phyloP scores from a whole-genome alignment of 2,113 vertebrate genomes.

The Rhabdomys dilectus region DNA sequence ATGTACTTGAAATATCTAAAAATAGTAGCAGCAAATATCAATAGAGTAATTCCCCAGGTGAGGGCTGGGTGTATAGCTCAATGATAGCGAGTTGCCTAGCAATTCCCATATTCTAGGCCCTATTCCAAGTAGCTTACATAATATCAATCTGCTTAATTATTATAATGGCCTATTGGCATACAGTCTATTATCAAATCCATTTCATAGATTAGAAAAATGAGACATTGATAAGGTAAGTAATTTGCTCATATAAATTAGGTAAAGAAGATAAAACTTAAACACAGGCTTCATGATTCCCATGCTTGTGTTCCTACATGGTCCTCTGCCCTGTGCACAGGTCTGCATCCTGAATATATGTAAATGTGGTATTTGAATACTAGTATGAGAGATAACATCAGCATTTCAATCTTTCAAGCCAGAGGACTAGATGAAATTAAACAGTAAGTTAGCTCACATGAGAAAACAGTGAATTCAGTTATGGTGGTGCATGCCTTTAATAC shows the following conservation, averaged over 20 bases:
- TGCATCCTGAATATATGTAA: not conserved
- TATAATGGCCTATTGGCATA: not conserved
- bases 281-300: not conserved
- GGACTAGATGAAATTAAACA: not conserved
- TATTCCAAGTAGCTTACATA: not conserved
- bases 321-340: not conserved
- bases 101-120: not conserved
- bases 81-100: not conserved
- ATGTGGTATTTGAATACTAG: not conserved
- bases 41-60: not conserved
- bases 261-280: not conserved
- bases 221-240: not conserved
- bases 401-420: not conserved
- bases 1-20: not conserved
- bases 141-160: not conserved
- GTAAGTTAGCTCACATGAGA: not conserved
- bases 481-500: not conserved
- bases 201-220: not conserved
- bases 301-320: too few relatives aligned
- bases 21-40: constrained; percentile 17
- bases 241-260: not conserved
- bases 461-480: not conserved
- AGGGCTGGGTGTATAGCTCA: not conserved
- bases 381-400: not conserved
- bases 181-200: not conserved